Evolutionary conservation across 2,888 invertebrate genomes (phyloP).

Genomic region (Pheosia tremula): DNA sequence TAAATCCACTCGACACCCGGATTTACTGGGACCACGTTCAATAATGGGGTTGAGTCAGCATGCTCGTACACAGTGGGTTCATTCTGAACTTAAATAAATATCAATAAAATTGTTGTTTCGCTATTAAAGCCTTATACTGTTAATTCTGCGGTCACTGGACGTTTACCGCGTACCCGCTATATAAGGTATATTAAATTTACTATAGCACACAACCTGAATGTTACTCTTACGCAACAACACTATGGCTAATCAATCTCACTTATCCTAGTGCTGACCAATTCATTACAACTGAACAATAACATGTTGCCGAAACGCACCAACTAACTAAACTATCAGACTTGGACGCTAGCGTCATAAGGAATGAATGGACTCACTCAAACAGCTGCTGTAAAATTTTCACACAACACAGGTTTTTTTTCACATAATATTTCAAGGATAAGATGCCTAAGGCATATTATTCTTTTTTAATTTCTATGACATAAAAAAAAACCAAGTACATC

Average conservation of each 20-base stretch:
- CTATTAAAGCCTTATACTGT: conserved; percentile 8
- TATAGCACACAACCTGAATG: conserved; percentile 78
- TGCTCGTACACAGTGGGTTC: background rate
- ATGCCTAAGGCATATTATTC: conserved; percentile 11
- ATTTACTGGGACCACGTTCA: background rate
- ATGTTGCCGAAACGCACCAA: conserved; percentile 27
- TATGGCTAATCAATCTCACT: conserved; percentile 66
- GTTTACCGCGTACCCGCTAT: conserved; percentile 22
- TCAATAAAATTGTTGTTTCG: background rate
- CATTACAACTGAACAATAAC: conserved; percentile 27
- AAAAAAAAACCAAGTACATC: conserved; percentile 36
- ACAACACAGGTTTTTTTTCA: conserved; percentile 32
- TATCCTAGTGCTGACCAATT: conserved; percentile 52
- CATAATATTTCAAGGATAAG: conserved; percentile 25
- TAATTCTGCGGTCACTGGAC: conserved; percentile 7
- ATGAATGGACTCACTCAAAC: conserved; percentile 29
- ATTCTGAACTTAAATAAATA: background rate
- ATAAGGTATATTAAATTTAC: conserved; percentile 35
- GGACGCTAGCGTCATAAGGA: conserved; percentile 24
- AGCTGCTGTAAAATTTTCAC: conserved; percentile 30
- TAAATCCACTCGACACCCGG: conserved; percentile 16
- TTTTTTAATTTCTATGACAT: conserved; percentile 26
- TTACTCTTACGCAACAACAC: conserved; percentile 65
- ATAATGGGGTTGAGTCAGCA: background rate
- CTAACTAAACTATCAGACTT: conserved; percentile 38